Evolutionary conservation across 1,140 invertebrate species (phyloP).

Genomic region (Papilio polyxenes): DNA sequence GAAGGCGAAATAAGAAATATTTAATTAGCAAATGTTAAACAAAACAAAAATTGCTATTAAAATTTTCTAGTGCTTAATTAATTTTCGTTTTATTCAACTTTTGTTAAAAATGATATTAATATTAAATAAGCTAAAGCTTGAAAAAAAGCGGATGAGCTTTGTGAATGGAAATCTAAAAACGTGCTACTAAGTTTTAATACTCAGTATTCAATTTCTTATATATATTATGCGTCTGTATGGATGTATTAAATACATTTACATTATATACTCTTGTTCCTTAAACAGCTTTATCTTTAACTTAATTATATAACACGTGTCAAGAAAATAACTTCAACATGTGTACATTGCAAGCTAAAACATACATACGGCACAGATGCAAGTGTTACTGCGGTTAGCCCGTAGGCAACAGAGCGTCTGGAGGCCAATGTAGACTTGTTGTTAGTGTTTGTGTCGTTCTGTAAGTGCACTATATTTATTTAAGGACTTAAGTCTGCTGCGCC

Average conservation of each 20-base stretch:
- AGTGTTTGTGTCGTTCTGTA: slow-evolving; percentile 2
- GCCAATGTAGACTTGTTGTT: background rate
- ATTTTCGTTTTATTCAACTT: background rate
- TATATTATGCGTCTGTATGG: background rate
- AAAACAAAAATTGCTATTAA: background rate
- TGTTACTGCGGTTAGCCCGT: background rate
- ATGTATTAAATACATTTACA: background rate
- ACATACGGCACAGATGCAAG: background rate
- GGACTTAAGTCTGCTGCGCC: background rate
- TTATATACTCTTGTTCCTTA: background rate
- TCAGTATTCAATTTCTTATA: background rate
- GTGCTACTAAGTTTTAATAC: no score
- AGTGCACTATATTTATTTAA: slow-evolving; percentile 3
- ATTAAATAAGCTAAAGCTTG: background rate
- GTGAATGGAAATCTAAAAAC: background rate
- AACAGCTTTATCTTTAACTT: background rate
- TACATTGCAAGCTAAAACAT: background rate
- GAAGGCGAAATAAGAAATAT: background rate
- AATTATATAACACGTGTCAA: background rate
- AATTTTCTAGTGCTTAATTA: background rate
- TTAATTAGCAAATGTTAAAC: background rate
- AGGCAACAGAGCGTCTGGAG: background rate
- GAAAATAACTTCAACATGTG: background rate
- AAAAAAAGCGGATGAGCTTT: background rate
- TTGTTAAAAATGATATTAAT: background rate